Base-by-base conservation (phyloP, 2,888 invertebrate species). In the Troides oblongomaculatus region DNA sequence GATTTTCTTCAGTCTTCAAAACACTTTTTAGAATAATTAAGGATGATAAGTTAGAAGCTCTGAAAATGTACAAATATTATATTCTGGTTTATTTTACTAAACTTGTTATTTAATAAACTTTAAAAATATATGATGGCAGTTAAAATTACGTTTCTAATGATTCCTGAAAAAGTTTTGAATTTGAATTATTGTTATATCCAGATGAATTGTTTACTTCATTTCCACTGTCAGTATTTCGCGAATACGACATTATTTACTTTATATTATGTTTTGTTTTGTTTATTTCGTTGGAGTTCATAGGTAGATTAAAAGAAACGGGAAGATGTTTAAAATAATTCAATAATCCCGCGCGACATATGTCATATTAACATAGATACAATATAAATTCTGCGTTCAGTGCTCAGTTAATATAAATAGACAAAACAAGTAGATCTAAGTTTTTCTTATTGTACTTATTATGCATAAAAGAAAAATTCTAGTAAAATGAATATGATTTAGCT, bases 41-140 rank as follows among this genome's bases (percentile, higher is more conserved):
- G 4, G 88, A 87, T 30, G 81, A 65, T 59, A 80, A 69, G 74
- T 90, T 91, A 7, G 89, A 84, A 1, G 75, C 74, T 60, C 91
- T 90, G 76, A 83, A 84, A 65, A 14, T 53, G 30, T 60, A 64
- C 7, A 61, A 30, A 59, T n/a, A 58, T 43, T 57, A 58, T 39
- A 8, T 14, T 23, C 46, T 23, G 56, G 7, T 23, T 58, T 30
- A 30, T 30, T 30, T 30, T 30, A 4, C 5, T 30, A 5, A 30
- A 62, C 43, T 25, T 58, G 8, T 21, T 23, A 12, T 21, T 39
- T 39, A 39, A 39, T 10, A 8, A 8, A 39, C 39, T 39, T 39
- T 39, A 39, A 39, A 39, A 39, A 39, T 39, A 39, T 10, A 6
- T 10, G 7, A 7, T 39, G 7, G 8, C 1, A 23, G 12, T 77